Evolutionary conservation across 2,113 vertebrate genomes (phyloP), one percentile per base, ranked within the genome.

Genomic region (Damaliscus lunatus): DNA sequence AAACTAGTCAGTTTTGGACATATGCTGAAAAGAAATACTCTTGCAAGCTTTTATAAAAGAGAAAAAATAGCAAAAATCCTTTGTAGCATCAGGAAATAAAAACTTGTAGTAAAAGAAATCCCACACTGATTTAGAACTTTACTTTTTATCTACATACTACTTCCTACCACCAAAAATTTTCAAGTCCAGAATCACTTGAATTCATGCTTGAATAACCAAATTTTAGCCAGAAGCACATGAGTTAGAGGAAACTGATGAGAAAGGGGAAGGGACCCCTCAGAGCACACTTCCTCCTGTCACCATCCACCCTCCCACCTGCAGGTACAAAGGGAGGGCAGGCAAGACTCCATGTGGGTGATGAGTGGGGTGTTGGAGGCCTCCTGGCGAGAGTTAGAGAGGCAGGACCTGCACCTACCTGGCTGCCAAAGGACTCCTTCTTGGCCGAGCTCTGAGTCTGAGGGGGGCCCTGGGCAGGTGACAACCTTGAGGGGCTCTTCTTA

Each of bases 401-500:
- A 29, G 67, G 88, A 57, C 29, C 52, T 46, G 78, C 1, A 52
- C 96, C 98, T 97, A 99, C 99, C 99, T 99, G 99, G 96, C 97
- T 98, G 84, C 98, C 98, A 5, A 97, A 17, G 6, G 98, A 7
- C 16, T 99, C 99, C 91, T 99, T 99, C 98, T 99, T 99, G 82
- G 98, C 99, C 0, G 86, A 64, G 48, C 97, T 97, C 98, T 99
- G 99, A 7, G 97, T 98, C 33, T 99, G 99, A 12, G 99, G 99
- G 6, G 99, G 98, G 7, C 98, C 98, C 89, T 83, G 96, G 23
- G 98, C 91, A 55, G 98, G 99, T 0, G 90, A 85, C 17, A 98
- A 84, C 96, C 99, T 99, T 6, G 98, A 98, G 12, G 99, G 99
- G 31, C 99, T 98, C 71, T 99, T 99, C 98, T 99, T 99, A 84